A percentile compares a stretch with the other conserved stretches of the same genome.
Evolutionary conservation across 2,113 vertebrate genomes (phyloP).

Genomic region (Panthera uncia): DNA sequence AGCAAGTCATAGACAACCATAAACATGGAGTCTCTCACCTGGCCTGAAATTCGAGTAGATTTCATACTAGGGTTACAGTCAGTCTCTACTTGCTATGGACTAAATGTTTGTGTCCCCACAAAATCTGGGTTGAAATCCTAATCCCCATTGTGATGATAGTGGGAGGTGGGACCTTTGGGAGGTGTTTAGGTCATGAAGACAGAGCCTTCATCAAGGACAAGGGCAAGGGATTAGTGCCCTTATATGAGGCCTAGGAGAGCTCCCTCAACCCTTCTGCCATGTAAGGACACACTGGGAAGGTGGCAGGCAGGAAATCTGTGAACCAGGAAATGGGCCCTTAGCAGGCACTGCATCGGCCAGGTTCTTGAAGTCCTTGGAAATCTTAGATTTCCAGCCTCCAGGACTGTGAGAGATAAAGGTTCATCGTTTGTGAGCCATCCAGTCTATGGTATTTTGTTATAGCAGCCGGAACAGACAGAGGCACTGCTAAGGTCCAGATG

Average conservation of each 20-base stretch:
- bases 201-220: neutral
- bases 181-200: neutral
- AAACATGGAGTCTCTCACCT: neutral
- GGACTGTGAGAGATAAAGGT: neutral
- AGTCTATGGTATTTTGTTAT: neutral
- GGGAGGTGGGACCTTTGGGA: neutral
- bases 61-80: neutral
- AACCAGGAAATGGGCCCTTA: neutral
- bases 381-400: neutral
- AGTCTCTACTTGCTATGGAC: neutral
- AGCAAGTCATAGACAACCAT: neutral
- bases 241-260: neutral
- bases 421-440: neutral
- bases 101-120: neutral
- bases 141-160: neutral
- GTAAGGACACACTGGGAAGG: neutral
- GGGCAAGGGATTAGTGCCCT: neutral
- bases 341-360: neutral
- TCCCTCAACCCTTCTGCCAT: neutral
- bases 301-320: neutral
- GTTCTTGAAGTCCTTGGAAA: neutral
- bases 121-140: neutral
- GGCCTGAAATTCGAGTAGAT: neutral
- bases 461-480: neutral
- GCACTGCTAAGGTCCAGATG: neutral